Evolutionary conservation across 2,888 invertebrate genomes (phyloP), one percentile per base, ranked within the genome.

Genomic region (Bimastos eiseni): DNA sequence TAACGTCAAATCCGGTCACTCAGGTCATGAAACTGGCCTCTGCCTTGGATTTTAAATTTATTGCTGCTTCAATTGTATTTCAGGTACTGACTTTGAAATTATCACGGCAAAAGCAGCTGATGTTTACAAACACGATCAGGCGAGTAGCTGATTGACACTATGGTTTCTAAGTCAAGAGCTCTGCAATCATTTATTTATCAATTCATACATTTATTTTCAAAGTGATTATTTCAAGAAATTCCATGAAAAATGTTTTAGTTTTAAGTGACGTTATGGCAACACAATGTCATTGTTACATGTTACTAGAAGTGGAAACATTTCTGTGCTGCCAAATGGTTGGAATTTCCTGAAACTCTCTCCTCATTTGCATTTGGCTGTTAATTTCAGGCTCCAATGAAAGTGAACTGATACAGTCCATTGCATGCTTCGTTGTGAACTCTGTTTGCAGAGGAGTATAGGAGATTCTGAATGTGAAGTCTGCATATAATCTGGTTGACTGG

Each of bases 51-150:
- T 30, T 70, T n/a, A 70, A n/a, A 70, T 30, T n/a, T n/a, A n/a
- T 70, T 70, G 30, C 70, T 70, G 70, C n/a, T 5, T 70, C n/a
- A n/a, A 30, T 13, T 70, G n/a, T n/a, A 70, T 92, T 92, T 34
- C 93, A 94, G 94, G 93, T 91, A 91, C 91, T 38, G 90, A 93
- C 86, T 94, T 93, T 93, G 94, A 94, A 92, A 93, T 94, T 17
- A 92, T 94, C 38, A 93, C 94, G 55, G 90, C 93, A 37, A 90
- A 49, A 83, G 91, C 92, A 89, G 94, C 94, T 70, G 93, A 93
- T 91, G 93, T 94, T 30, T 91, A 89, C 44, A 91, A 84, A 89
- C 86, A 90, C 8, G 91, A 91, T 41, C 88, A 91, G 91, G 91
- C 90, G 24, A 34, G 90, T 41, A 21, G 36, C 30, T 83, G 24